Percentiles rank a stretch among this genome's conserved stretches.
Conservation (phyloP, 2,797 vertebrate genomes). For the Rhabdomys pumilio region DNA sequence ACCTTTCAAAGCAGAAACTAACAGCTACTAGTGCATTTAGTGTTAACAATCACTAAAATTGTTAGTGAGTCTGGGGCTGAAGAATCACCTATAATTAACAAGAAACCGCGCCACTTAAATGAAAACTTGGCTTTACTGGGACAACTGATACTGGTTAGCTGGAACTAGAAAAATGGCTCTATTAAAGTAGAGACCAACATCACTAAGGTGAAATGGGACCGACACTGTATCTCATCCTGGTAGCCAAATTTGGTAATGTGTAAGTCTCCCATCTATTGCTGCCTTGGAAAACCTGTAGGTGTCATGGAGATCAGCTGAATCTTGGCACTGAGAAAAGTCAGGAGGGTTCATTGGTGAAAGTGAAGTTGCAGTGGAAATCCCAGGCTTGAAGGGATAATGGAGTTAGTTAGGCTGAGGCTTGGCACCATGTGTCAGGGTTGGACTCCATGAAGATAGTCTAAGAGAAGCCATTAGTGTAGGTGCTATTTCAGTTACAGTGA, state of each 20-base stretch:
- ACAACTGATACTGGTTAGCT: background rate
- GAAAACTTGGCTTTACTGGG: background rate
- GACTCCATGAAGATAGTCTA: background rate
- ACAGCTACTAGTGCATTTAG: no score
- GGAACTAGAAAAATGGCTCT: background rate
- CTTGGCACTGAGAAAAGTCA: no score
- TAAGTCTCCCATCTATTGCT: no score
- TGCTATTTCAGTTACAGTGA: background rate
- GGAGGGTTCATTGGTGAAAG: no score
- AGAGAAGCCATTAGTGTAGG: background rate
- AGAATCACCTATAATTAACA: background rate
- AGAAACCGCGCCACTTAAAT: background rate
- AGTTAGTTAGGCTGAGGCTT: background rate
- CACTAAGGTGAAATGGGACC: background rate
- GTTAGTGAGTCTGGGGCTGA: background rate
- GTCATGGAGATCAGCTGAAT: no score
- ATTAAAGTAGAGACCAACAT: background rate
- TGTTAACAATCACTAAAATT: no score
- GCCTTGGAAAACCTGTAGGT: no score
- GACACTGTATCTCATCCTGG: background rate
- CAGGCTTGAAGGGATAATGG: background rate
- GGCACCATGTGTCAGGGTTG: background rate
- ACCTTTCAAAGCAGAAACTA: background rate
- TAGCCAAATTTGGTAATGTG: no score
- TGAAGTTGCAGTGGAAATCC: background rate